Evolutionary conservation across 2,888 invertebrate genomes (phyloP).

Genomic region (Cephus sareptanus): DNA sequence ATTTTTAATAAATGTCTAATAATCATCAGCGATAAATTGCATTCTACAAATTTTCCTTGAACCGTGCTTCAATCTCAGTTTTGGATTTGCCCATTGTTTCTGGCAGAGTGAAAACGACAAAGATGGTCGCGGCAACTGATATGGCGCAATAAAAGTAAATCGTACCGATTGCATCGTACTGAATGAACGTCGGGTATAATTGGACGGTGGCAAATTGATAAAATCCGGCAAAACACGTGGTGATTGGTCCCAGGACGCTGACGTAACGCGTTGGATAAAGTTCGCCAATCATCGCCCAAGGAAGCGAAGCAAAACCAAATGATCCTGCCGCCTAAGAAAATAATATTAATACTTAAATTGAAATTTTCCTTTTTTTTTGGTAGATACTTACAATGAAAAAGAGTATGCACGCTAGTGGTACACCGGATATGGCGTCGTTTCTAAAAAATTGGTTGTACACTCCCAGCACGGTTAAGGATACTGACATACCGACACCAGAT

Average conservation of each 20-base stretch:
- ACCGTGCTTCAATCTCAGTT: conserved; percentile 45
- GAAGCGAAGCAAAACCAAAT: conserved; percentile 67
- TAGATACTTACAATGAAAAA: conserved; percentile 45
- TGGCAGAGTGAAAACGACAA: conserved; percentile 47
- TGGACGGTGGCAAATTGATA: conserved; percentile 68
- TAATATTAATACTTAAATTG: conserved; percentile 34
- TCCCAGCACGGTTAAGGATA: conserved; percentile 66
- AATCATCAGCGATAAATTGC: too few relatives aligned
- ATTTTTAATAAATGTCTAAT: too few relatives aligned
- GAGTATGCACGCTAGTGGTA: conserved; percentile 54
- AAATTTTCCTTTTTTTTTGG: conserved; percentile 25
- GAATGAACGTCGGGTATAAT: conserved; percentile 58
- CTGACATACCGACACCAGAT: conserved; percentile 68
- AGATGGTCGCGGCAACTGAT: conserved; percentile 48
- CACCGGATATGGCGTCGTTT: conserved; percentile 30
- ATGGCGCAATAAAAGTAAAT: conserved; percentile 50
- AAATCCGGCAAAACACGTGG: conserved; percentile 63
- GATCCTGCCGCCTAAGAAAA: conserved; percentile 56
- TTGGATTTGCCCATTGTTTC: conserved; percentile 55
- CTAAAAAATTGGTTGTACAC: conserved; percentile 57
- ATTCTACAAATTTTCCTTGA: conserved; percentile 22
- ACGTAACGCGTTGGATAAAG: conserved; percentile 67
- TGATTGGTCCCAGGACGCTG: conserved; percentile 65
- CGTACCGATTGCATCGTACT: conserved; percentile 34
- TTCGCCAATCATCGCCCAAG: conserved; percentile 69